Evolutionary conservation across 2,888 invertebrate genomes (phyloP), one percentile per base, ranked within the genome.

Genomic region (Augiades crinisus): DNA sequence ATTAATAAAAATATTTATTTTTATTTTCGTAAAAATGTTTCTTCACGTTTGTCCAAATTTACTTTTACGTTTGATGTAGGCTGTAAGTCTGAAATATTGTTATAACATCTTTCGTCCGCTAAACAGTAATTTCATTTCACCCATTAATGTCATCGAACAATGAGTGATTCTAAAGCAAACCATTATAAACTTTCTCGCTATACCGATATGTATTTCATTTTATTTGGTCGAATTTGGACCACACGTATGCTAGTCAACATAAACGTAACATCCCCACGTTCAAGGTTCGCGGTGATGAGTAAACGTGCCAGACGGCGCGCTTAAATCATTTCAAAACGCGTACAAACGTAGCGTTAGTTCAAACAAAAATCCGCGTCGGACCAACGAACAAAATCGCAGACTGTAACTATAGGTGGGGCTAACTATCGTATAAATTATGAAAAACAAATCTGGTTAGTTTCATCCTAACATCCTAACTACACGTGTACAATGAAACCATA

Each of bases 371-470:
- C 51, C 5, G 47, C 57, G 59, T 41, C 12, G 53, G 50, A 55
- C 58, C 45, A 47, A 41, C 53, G 53, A 56, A 54, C 59, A 51
- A 59, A 56, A 65, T 60, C 54, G 46, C 57, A 50, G 50, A 56
- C 55, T 49, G 59, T 55, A 53, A 56, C 54, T 59, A 57, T 56
- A 53, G 49, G 12, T 57, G 60, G 55, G 56, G 64, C 62, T 68
- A 73, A 71, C 75, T 72, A 72, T 72, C 75, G 68, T 73, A 80
- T 82, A 81, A 81, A 81, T 63, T 80, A 80, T 75, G 69, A 76
- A 77, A 80, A 75, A 72, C 70, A 66, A 65, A 74, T 77, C 81
- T 84, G 84, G 74, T 72, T 76, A 72, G 65, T 72, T 65, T 82
- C 82, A 80, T 69, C 68, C 63, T 62, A 62, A 60, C 81, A 79